These are phyloP conservation scores for Sphaerodactylus townsendi DNA, from an alignment of 2,113 vertebrate genomes.

Conservation along the genomic window DNA sequence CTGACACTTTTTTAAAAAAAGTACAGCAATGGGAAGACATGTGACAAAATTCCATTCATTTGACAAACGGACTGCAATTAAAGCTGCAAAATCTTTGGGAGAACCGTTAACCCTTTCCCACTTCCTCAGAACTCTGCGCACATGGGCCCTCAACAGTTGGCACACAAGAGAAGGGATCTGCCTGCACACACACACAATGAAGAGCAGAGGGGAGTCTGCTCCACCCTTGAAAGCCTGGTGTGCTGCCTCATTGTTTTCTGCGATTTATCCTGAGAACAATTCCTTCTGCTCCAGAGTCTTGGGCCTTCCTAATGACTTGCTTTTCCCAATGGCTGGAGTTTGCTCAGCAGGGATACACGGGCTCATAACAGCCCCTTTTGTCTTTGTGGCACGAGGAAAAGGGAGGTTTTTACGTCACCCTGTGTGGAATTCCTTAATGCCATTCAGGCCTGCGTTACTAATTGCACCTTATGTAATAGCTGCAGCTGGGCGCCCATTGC, in stretches of 20 bases:
- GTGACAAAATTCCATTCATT: not conserved
- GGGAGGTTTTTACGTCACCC: conserved; percentile 68
- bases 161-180: not conserved
- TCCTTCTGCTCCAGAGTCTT: not conserved
- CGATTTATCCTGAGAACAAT: not conserved
- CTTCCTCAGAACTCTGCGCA: accelerated
- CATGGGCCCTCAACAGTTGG: conserved; percentile 2
- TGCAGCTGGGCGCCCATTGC: conserved; percentile 49
- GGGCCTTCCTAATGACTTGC: conserved; percentile 57
- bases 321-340: not conserved
- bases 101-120: not conserved
- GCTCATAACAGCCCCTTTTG: conserved; percentile 53
- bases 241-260: not conserved
- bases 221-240: not conserved
- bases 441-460: conserved; percentile 49
- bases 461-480: conserved; percentile 66
- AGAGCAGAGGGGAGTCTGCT: not conserved
- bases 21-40: not conserved
- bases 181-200: not conserved
- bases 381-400: conserved; percentile 35
- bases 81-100: not conserved
- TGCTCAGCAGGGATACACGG: not conserved
- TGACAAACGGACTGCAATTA: not conserved
- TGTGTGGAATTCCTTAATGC: conserved; percentile 69
- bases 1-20: not conserved